Percentiles rank a stretch among this genome's conserved stretches.
phyloP scores from a whole-genome alignment of 2,888 invertebrate genomes.

The Iphiclides podalirius region DNA sequence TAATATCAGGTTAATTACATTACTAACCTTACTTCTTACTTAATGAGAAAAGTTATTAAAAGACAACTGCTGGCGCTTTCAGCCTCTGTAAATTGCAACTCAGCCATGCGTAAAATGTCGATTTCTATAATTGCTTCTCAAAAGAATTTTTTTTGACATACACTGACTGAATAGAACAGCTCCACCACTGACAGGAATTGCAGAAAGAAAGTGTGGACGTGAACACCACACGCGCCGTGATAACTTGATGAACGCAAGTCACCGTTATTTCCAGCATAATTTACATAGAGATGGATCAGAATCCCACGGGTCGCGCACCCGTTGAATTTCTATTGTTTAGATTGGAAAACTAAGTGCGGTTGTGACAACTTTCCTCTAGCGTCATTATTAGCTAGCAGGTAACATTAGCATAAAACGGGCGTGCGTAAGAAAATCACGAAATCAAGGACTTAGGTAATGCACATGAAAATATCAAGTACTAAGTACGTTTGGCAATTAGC shows the following conservation, averaged over 20 bases:
- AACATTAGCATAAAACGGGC: conserved; percentile 15
- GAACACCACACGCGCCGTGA: conserved; percentile 46
- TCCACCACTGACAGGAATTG: not conserved
- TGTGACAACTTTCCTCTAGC: conserved; percentile 68
- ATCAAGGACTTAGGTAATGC: too few relatives aligned
- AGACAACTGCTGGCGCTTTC: not conserved
- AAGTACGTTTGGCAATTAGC: too few relatives aligned
- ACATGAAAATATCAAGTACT: too few relatives aligned
- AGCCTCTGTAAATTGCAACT: not conserved
- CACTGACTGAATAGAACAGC: not conserved
- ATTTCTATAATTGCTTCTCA: not conserved
- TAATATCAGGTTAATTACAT: too few relatives aligned
- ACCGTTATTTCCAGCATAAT: conserved; percentile 74
- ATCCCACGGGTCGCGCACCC: conserved; percentile 74
- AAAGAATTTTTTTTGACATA: not conserved
- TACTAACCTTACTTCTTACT: too few relatives aligned
- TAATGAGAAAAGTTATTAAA: not conserved
- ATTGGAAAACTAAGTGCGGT: conserved; percentile 77
- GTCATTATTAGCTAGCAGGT: conserved; percentile 67
- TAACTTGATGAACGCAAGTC: conserved; percentile 66
- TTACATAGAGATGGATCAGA: conserved; percentile 77
- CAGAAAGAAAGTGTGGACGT: conserved; percentile 29
- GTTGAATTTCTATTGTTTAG: conserved; percentile 80
- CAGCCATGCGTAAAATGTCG: conserved; percentile 1
- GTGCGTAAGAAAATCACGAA: too few relatives aligned